A percentile compares a stretch with the other conserved stretches of the same genome.
Evolutionary conservation across 2,113 vertebrate genomes (phyloP).

Genomic region (Ardeotis arabs): DNA sequence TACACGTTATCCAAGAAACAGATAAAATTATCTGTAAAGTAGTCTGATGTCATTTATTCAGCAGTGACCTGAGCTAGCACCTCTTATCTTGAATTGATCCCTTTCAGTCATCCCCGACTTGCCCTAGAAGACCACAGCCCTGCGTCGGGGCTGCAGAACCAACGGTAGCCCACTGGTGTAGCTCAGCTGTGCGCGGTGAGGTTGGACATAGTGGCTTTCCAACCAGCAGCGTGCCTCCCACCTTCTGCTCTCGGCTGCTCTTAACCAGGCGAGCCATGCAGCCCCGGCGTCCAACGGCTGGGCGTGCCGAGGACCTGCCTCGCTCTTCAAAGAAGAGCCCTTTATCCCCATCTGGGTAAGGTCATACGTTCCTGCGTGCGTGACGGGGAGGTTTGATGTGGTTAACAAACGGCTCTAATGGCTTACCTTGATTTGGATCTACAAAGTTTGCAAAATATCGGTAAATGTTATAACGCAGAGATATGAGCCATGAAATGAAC

Average conservation of each 20-base stretch:
- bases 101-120: too few relatives aligned
- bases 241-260: background rate
- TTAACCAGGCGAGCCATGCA: fast-evolving
- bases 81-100: background rate
- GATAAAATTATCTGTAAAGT: background rate
- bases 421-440: background rate
- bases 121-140: background rate
- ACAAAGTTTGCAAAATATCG: background rate
- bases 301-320: background rate
- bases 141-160: background rate
- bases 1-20: background rate
- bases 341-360: fast-evolving
- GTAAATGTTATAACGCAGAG: background rate
- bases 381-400: fast-evolving
- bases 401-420: background rate
- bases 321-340: background rate
- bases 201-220: background rate
- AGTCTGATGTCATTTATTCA: background rate
- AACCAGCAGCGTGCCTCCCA: background rate
- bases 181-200: fast-evolving
- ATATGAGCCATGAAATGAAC: background rate
- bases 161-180: fast-evolving
- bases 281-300: fast-evolving
- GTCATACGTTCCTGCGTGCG: fast-evolving
- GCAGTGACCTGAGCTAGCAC: background rate